These are phyloP conservation scores for Dipodomys ordii DNA, from an alignment of 2,113 vertebrate species.

Conservation along the genomic window DNA sequence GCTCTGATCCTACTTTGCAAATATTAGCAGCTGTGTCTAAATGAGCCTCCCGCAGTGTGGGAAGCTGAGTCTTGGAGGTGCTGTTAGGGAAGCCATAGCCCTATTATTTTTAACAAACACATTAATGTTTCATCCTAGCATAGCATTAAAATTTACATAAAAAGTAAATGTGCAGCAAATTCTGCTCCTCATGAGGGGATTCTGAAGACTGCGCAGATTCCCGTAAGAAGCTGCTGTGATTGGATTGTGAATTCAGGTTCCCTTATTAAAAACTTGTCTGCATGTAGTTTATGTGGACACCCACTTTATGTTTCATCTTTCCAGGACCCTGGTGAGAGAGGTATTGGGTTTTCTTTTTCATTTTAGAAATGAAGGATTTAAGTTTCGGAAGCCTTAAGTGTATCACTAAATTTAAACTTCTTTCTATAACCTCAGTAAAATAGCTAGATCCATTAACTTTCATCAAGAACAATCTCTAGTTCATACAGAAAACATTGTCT, in stretches of 20 bases:
- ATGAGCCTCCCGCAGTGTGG: slow-evolving; percentile 40
- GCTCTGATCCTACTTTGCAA: slow-evolving; percentile 53
- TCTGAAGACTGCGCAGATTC: not conserved
- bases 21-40: slow-evolving; percentile 62
- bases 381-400: not conserved
- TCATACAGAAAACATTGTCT: not conserved
- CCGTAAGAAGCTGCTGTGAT: not conserved
- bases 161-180: not conserved
- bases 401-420: not conserved
- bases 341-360: not conserved
- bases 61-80: slow-evolving; percentile 12
- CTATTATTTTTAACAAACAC: slow-evolving; percentile 38
- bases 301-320: not conserved
- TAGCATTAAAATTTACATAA: slow-evolving; percentile 39
- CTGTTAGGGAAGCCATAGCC: slow-evolving; percentile 14
- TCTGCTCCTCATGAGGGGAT: not conserved
- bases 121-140: not conserved
- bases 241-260: not conserved
- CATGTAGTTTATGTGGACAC: not conserved
- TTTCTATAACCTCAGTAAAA: not conserved
- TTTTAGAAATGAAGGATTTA: not conserved
- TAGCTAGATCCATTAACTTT: not conserved
- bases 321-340: not conserved
- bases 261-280: too few relatives aligned
- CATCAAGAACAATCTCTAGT: not conserved